phyloP scores from a whole-genome alignment of 2,113 vertebrate species.

The Arvicanthis niloticus region DNA sequence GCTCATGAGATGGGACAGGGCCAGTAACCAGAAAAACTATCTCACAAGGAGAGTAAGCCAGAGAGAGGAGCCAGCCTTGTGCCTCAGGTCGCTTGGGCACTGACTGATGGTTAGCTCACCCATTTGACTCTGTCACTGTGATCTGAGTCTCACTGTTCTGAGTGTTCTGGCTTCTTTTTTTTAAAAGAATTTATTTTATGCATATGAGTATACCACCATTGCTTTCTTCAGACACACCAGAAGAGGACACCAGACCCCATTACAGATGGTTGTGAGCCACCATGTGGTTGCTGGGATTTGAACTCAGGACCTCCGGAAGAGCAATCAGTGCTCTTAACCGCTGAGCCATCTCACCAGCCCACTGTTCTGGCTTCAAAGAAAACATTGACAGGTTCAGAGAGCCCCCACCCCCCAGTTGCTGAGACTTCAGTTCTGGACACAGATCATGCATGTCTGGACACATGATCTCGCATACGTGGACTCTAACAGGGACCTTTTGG shows the following conservation, averaged over 20 bases:
- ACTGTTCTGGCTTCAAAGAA: not conserved
- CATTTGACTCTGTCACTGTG: rapidly evolving
- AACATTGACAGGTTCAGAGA: not conserved
- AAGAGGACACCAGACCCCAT: no score
- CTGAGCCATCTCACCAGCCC: no score
- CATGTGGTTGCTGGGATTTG: no score
- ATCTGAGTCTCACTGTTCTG: not conserved
- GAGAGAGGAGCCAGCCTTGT: not conserved
- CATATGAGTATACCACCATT: no score
- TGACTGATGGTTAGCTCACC: rapidly evolving
- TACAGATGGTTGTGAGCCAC: no score
- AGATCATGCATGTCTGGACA: not conserved
- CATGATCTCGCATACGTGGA: rapidly evolving
- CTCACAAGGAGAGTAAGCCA: not conserved
- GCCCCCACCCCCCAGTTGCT: rapidly evolving
- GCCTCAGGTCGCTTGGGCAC: rapidly evolving
- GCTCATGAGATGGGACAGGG: not conserved
- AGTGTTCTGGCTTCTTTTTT: no score
- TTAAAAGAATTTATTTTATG: no score
- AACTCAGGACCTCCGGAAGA: no score
- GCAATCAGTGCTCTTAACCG: no score
- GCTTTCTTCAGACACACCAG: no score
- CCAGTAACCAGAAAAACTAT: rapidly evolving
- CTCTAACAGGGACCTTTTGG: not conserved
- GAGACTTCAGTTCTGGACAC: not conserved